Percentiles rank a stretch among this genome's conserved stretches.
These are phyloP conservation scores for Lordiphosa fenestrarum DNA, from an alignment of 2,888 invertebrate genomes.

Conservation along the genomic window DNA sequence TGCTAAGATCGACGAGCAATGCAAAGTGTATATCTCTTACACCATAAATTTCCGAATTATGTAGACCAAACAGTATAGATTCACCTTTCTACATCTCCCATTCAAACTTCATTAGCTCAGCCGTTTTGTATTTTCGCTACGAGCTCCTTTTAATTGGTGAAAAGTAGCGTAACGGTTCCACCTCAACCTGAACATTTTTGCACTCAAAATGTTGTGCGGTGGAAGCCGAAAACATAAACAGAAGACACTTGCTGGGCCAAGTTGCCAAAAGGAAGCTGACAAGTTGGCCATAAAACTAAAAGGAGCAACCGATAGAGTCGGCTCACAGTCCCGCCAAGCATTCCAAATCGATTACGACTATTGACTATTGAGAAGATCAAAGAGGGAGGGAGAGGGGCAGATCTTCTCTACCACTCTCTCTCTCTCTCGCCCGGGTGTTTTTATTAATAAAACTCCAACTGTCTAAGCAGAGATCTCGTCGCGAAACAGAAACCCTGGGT, in stretches of 20 bases:
- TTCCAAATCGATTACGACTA: constrained; percentile 76
- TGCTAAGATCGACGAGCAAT: too few species aligned
- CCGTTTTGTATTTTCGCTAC: neutral
- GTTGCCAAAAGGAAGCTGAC: constrained; percentile 77
- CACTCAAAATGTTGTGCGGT: constrained; percentile 34
- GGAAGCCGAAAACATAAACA: constrained; percentile 30
- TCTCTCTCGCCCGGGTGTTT: constrained; percentile 22
- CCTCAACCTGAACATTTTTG: constrained; percentile 21
- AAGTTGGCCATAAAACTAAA: constrained; percentile 58
- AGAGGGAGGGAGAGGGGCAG: constrained; percentile 24
- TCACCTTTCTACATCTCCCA: constrained; percentile 1
- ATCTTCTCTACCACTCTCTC: neutral
- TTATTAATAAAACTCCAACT: constrained; percentile 72
- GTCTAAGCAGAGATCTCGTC: constrained; percentile 9
- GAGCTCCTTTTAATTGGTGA: constrained; percentile 32
- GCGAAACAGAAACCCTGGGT: constrained; percentile 67
- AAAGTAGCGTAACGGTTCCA: constrained; percentile 68
- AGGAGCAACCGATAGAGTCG: constrained; percentile 29
- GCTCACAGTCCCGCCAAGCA: constrained; percentile 71
- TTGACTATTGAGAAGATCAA: constrained; percentile 65
- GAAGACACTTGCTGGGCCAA: constrained; percentile 66
- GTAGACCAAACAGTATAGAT: neutral
- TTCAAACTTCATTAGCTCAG: constrained; percentile 26
- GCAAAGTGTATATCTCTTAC: too few species aligned
- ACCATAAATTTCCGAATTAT: too few species aligned